Percentiles rank a stretch among this genome's conserved stretches.
Evolutionary conservation across 2,797 vertebrate genomes (phyloP).

Genomic region (Rhabdophis nuchalis): DNA sequence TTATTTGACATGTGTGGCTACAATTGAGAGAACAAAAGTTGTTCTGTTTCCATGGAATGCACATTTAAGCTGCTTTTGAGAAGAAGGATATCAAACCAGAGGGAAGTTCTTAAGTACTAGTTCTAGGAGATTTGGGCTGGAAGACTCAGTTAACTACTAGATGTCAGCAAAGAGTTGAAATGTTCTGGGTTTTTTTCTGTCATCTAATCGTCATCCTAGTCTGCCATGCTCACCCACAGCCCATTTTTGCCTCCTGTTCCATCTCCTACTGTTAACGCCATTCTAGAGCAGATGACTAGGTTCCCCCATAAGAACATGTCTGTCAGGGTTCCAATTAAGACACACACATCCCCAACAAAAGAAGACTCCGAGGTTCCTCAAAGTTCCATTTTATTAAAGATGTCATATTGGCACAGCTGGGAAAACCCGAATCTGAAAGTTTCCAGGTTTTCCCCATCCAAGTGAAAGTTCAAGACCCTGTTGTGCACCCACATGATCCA

Average conservation of each 20-base stretch:
- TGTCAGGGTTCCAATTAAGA: too few species aligned
- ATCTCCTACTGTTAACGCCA: background rate
- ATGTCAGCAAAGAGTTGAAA: background rate
- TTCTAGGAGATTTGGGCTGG: background rate
- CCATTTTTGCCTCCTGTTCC: background rate
- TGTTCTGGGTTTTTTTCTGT: background rate
- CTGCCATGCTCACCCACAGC: background rate
- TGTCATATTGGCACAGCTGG: too few species aligned
- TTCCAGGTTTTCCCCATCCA: too few species aligned
- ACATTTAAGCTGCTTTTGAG: background rate
- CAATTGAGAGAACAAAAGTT: background rate
- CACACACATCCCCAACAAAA: too few species aligned
- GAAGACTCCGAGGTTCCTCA: too few species aligned
- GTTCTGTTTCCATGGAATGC: background rate
- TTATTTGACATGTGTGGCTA: background rate
- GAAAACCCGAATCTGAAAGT: too few species aligned
- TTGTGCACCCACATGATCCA: too few species aligned
- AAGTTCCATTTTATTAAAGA: too few species aligned
- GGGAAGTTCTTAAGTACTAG: background rate
- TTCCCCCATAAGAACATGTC: background rate
- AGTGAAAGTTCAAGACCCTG: too few species aligned
- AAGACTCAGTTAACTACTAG: background rate
- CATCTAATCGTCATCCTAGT: background rate
- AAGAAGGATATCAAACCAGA: background rate
- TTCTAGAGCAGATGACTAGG: background rate